These are phyloP conservation scores for Drosophila quinaria DNA, from an alignment of 2,888 invertebrate species.

Conservation along the genomic window DNA sequence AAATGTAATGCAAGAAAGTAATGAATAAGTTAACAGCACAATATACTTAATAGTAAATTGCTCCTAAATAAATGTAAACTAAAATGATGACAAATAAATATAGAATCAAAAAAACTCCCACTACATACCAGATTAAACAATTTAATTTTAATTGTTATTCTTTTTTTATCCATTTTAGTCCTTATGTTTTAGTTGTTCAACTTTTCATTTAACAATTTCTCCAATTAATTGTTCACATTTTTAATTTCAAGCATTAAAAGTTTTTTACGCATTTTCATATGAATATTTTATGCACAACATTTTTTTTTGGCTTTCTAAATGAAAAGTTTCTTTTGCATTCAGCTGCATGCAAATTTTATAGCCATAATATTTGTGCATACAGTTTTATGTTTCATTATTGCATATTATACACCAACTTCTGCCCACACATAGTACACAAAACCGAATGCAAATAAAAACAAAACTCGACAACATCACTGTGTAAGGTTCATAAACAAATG, in stretches of 20 bases:
- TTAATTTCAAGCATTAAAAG: conserved; percentile 20
- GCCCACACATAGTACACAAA: conserved; percentile 11
- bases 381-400: conserved; percentile 10
- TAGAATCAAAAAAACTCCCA: background rate
- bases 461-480: conserved; percentile 21
- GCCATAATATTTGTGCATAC: conserved; percentile 24
- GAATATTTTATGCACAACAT: conserved; percentile 10
- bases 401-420: conserved; percentile 22
- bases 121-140: conserved; percentile 2
- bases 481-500: conserved; percentile 41
- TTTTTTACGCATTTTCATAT: conserved; percentile 8
- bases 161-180: background rate
- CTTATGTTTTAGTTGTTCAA: conserved; percentile 3
- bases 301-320: conserved; percentile 19
- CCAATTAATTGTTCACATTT: conserved; percentile 32
- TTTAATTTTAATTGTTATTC: background rate
- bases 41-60: too few species aligned
- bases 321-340: conserved; percentile 17
- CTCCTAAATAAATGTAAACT: conserved; percentile 17
- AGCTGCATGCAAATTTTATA: conserved; percentile 16
- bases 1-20: too few species aligned
- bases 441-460: conserved; percentile 6
- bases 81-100: background rate
- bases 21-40: background rate
- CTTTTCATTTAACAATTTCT: background rate